phyloP scores from a whole-genome alignment of 2,888 invertebrate genomes.

The Ormyrus pomaceus region DNA sequence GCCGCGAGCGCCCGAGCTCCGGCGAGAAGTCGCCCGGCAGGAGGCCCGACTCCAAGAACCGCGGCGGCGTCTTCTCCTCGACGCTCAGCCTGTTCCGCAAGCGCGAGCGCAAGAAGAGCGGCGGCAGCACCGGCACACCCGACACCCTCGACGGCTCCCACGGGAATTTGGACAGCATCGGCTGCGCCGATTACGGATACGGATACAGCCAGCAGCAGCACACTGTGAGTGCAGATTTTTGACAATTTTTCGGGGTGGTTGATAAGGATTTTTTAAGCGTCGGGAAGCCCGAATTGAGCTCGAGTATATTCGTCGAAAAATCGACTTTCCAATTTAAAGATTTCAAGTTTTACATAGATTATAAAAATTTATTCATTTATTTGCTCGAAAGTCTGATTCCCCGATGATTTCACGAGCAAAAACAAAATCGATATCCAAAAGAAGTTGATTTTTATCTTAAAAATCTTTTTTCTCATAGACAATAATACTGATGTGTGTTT shows the following conservation, averaged over 20 bases:
- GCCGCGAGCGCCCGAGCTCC: conserved; percentile 68
- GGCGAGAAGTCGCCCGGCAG: conserved; percentile 46
- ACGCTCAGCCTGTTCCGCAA: conserved; percentile 73
- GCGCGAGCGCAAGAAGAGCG: conserved; percentile 71
- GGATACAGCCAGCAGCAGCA: conserved; percentile 58
- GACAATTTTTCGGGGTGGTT: not conserved
- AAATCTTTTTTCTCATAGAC: not conserved
- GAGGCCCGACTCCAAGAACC: conserved; percentile 23
- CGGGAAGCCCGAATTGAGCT: too few relatives aligned
- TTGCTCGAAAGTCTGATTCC: too few relatives aligned
- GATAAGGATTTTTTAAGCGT: too few relatives aligned
- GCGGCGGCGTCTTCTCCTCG: conserved; percentile 71
- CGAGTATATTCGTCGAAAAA: too few relatives aligned
- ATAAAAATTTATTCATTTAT: too few relatives aligned
- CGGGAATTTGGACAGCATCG: conserved; percentile 45
- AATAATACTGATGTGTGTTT: not conserved
- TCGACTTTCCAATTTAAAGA: too few relatives aligned
- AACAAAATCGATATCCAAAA: too few relatives aligned
- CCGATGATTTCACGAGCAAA: too few relatives aligned
- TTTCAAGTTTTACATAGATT: too few relatives aligned
- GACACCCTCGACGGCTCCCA: conserved; percentile 45
- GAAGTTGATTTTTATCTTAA: too few relatives aligned
- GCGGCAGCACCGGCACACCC: conserved; percentile 48
- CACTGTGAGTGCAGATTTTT: conserved; percentile 32
- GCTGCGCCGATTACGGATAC: conserved; percentile 67